Percentiles rank a stretch among this genome's conserved stretches.
Conservation (phyloP, 2,797 vertebrate species). For the Smutsia gigantea region DNA sequence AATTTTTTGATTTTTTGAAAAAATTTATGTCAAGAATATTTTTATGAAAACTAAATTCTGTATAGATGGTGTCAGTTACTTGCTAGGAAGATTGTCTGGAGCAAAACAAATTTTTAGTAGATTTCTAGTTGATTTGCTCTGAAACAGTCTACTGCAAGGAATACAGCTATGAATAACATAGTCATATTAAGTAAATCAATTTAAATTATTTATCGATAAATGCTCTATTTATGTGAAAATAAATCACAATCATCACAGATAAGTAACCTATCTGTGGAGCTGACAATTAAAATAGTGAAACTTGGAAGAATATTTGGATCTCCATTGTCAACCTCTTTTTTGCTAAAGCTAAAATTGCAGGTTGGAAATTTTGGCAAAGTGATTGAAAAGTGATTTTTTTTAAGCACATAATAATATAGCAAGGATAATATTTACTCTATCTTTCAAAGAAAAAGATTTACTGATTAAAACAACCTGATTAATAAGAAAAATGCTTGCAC, state of each 20-base stretch:
- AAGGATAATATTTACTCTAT: not conserved
- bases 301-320: not conserved
- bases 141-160: not conserved
- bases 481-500: not conserved
- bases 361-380: not conserved
- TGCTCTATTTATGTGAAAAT: not conserved
- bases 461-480: not conserved
- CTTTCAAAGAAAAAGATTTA: not conserved
- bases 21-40: not conserved
- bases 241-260: not conserved
- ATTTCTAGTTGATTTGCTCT: not conserved
- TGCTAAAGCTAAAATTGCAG: not conserved
- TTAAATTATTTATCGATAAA: not conserved
- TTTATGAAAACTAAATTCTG: not conserved
- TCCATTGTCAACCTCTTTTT: not conserved
- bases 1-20: not conserved
- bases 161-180: not conserved
- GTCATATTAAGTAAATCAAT: not conserved
- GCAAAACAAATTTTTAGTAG: not conserved
- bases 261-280: not conserved
- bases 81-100: not conserved
- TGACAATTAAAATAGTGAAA: not conserved
- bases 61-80: not conserved
- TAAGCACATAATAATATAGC: not conserved
- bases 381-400: not conserved